phyloP scores from a whole-genome alignment of 2,797 vertebrate species.

The Amazonetta brasiliensis region DNA sequence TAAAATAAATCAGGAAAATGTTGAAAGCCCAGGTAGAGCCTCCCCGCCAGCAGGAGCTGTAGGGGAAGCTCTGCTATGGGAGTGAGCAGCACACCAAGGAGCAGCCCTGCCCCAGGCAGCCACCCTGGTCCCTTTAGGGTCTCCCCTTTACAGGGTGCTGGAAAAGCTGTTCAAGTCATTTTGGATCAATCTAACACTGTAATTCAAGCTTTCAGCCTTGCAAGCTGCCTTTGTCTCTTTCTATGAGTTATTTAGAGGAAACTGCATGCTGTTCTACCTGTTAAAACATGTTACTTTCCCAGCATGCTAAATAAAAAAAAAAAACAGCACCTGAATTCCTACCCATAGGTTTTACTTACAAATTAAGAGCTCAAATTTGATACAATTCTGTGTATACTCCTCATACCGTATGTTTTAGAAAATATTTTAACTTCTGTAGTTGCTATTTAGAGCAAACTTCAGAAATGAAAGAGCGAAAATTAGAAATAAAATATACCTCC shows the following conservation, averaged over 20 bases:
- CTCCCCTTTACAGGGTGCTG: not conserved
- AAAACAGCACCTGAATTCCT: not conserved
- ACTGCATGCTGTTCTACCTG: not conserved
- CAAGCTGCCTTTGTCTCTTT: not conserved
- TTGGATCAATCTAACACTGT: not conserved
- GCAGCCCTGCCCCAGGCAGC: not conserved
- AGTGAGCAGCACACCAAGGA: rapidly evolving
- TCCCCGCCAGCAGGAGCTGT: not conserved
- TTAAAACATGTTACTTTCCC: not conserved
- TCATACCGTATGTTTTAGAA: not conserved
- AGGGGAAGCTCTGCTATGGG: not conserved
- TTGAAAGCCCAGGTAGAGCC: not conserved
- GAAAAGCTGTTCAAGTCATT: not conserved
- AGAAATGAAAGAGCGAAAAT: slow-evolving; percentile 21
- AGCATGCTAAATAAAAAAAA: not conserved
- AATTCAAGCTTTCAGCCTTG: not conserved
- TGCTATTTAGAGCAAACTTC: not conserved
- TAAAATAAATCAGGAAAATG: not conserved
- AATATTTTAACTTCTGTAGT: not conserved
- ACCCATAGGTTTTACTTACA: not conserved
- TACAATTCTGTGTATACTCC: not conserved
- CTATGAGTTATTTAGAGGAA: not conserved
- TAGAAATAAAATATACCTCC: not conserved
- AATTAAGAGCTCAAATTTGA: not conserved
- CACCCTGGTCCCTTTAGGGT: not conserved